These are phyloP conservation scores for Smittia aterrima DNA, from an alignment of 2,888 invertebrate genomes.

Conservation along the genomic window DNA sequence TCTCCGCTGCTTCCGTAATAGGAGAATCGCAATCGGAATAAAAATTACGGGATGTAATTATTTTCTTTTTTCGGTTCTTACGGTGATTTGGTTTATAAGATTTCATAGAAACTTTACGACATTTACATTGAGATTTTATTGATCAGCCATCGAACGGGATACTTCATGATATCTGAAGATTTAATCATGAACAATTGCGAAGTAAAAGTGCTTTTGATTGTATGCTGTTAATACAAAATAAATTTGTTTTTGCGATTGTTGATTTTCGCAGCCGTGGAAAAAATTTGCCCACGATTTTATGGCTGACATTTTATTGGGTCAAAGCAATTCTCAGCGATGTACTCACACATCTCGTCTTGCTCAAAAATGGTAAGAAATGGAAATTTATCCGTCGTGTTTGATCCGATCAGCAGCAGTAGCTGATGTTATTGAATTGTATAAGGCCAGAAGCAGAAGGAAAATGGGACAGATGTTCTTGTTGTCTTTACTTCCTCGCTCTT, in stretches of 20 bases:
- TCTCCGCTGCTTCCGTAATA: background rate
- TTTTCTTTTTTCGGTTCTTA: background rate
- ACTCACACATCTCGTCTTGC: background rate
- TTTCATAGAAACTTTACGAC: background rate
- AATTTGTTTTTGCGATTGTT: background rate
- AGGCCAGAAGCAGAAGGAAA: background rate
- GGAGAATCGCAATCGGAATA: conserved; percentile 22
- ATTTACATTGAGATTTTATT: conserved; percentile 1
- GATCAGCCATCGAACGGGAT: background rate
- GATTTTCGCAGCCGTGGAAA: background rate
- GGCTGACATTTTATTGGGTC: conserved; percentile 35
- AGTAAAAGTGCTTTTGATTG: conserved; percentile 20
- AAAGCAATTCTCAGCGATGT: conserved; percentile 26
- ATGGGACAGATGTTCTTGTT: conserved; percentile 3
- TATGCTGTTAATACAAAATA: background rate
- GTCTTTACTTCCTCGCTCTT: background rate
- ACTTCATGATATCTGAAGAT: background rate
- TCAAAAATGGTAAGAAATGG: background rate
- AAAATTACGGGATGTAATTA: conserved; percentile 21
- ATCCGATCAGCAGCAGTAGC: background rate
- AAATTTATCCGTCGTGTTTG: conserved; percentile 6
- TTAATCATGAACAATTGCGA: background rate
- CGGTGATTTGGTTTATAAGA: background rate
- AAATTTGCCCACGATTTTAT: conserved; percentile 3
- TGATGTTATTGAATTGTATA: conserved; percentile 8